Base-by-base conservation (phyloP, 2,888 invertebrate genomes). In the Synergus laeviventris region DNA sequence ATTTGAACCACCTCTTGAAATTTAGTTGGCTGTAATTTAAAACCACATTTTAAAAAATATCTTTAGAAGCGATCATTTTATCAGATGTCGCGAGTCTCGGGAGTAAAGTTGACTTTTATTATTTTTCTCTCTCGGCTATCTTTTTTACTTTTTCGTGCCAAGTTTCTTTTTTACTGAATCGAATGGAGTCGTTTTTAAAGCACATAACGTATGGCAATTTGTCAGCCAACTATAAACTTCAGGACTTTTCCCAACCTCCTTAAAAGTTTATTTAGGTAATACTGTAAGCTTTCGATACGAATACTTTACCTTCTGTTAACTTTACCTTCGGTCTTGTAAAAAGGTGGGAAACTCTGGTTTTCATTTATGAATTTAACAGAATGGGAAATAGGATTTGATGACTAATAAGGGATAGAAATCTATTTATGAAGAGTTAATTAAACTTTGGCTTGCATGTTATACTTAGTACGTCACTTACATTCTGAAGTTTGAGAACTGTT, bases 401-500 rank as follows among this genome's bases (percentile, higher is more conserved):
- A 45, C 12, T 49, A 49, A 49, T 54, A 49, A 70, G 18, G 31
- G 45, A 70, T 49, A 70, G 11, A 70, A 70, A 49, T 11, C 24
- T 36, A 12, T 31, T 11, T 49, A 11, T 70, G n/a, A 36, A 49
- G 49, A 11, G 49, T n/a, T 70, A 70, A 70, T 70, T 31, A 70
- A 70, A 70, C 49, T 70, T 54, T 31, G 11, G 31, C 31, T 70
- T 45, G 45, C 70, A 70, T 11, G n/a, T 45, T 70, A 70, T 54
- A n/a, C n/a, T n/a, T n/a, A 49, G 49, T 49, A 54, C 31, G 70
- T 70, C 49, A 36, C 31, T 36, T 54, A 54, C 11, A 24, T 49
- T 70, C 49, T 70, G 18, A 70, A 70, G 70, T 70, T 54, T 70
- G 49, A 70, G 49, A 70, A 70, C 49, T 45, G 49, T 70, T 70